Conservation (phyloP, 2,888 invertebrate genomes). For the Imbricaverruca yamaguchii region DNA sequence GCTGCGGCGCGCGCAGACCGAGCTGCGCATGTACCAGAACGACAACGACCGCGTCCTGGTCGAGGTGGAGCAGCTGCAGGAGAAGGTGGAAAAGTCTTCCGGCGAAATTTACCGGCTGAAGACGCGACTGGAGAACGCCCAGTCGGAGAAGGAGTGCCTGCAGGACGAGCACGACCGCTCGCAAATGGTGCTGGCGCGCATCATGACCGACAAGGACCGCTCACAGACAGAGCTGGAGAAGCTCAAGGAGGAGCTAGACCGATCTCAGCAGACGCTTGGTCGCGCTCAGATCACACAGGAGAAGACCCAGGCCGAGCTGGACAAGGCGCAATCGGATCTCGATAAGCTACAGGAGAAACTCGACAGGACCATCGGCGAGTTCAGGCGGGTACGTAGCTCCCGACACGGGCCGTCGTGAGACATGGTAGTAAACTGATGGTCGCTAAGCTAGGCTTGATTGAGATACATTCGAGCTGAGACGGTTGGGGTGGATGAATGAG, state of each 20-base stretch:
- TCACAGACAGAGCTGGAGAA: conserved; percentile 55
- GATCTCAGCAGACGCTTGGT: conserved; percentile 52
- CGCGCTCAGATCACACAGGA: conserved; percentile 71
- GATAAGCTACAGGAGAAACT: conserved; percentile 82
- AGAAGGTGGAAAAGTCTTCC: conserved; percentile 87
- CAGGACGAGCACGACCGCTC: conserved; percentile 85
- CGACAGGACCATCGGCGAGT: conserved; percentile 72
- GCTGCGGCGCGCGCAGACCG: conserved; percentile 77
- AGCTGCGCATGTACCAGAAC: conserved; percentile 80
- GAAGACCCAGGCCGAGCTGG: conserved; percentile 77
- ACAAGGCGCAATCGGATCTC: conserved; percentile 81
- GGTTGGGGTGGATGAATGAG: too few relatives aligned
- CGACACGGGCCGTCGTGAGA: neutral
- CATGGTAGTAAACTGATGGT: too few relatives aligned
- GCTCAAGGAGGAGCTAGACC: conserved; percentile 75
- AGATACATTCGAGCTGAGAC: too few relatives aligned
- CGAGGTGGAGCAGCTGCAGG: conserved; percentile 76
- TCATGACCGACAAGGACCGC: conserved; percentile 34
- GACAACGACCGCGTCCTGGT: conserved; percentile 79
- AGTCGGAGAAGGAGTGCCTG: conserved; percentile 85
- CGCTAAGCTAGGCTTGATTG: too few relatives aligned
- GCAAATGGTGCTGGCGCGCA: conserved; percentile 58
- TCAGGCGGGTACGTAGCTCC: conserved; percentile 59
- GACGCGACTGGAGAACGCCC: conserved; percentile 88
- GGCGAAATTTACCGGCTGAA: conserved; percentile 90